Conservation (phyloP, 2,797 vertebrate genomes). For the Astyanax mexicanus region DNA sequence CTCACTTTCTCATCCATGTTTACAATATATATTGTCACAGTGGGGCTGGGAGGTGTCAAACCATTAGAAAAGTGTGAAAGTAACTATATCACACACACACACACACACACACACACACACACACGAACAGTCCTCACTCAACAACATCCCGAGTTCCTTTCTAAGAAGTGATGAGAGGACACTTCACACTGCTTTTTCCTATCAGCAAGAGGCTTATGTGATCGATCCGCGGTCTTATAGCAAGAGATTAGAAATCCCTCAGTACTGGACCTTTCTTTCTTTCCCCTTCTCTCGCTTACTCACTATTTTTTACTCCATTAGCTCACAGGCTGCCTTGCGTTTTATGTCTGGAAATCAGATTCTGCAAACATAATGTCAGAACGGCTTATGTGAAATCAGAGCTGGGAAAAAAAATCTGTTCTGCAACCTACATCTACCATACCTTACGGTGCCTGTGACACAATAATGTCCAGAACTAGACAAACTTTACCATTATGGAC, state of each 20-base stretch:
- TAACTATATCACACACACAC: background rate
- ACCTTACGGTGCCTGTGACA: background rate
- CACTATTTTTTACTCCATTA: background rate
- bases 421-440: background rate
- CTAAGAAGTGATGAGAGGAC: constrained; percentile 10
- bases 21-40: constrained; percentile 11
- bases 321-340: background rate
- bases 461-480: background rate
- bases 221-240: constrained; percentile 23
- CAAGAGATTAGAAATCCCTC: constrained; percentile 13
- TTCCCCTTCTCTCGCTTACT: constrained; percentile 12
- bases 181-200: constrained; percentile 5
- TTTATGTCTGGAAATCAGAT: constrained; percentile 6
- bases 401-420: background rate
- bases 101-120: background rate
- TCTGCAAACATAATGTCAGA: background rate
- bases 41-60: constrained; percentile 39
- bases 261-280: background rate
- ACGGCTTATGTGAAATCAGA: background rate
- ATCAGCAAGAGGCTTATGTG: constrained; percentile 26
- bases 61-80: constrained; percentile 43
- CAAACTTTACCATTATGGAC: no score
- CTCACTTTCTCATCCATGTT: background rate
- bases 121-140: background rate
- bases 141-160: constrained; percentile 7